phyloP scores from a whole-genome alignment of 2,888 invertebrate genomes.

The Drosophila formosana region DNA sequence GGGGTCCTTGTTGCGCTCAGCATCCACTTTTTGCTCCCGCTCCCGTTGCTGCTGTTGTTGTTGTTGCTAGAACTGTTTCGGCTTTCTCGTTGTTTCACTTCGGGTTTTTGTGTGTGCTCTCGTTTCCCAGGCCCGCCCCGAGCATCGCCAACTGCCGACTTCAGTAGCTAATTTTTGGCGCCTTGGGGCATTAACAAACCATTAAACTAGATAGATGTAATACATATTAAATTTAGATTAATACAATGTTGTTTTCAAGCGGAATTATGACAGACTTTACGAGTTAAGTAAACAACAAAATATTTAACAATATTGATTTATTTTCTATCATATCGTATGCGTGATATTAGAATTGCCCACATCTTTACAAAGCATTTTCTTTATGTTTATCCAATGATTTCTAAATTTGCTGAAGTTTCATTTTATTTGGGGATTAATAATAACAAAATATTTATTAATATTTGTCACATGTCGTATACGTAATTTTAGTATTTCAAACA shows the following conservation, averaged over 20 bases:
- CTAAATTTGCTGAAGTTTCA: not conserved
- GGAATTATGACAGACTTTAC: not conserved
- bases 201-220: constrained; percentile 30
- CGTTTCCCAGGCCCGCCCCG: constrained; percentile 65
- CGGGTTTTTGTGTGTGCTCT: constrained; percentile 46
- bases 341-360: not conserved
- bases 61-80: constrained; percentile 17
- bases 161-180: constrained; percentile 49
- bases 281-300: not conserved
- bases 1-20: constrained; percentile 78
- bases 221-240: constrained; percentile 24
- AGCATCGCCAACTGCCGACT: constrained; percentile 30
- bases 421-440: no score
- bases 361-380: not conserved
- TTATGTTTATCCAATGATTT: not conserved
- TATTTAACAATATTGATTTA: not conserved
- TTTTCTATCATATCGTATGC: not conserved
- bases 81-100: constrained; percentile 40
- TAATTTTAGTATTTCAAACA: no score
- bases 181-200: constrained; percentile 43
- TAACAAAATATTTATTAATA: no score
- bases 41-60: constrained; percentile 3
- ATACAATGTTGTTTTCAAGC: constrained; percentile 11
- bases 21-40: constrained; percentile 46
- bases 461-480: no score